Base-by-base conservation (phyloP, 2,888 invertebrate genomes). In the Archaeoteleia sp. region DNA sequence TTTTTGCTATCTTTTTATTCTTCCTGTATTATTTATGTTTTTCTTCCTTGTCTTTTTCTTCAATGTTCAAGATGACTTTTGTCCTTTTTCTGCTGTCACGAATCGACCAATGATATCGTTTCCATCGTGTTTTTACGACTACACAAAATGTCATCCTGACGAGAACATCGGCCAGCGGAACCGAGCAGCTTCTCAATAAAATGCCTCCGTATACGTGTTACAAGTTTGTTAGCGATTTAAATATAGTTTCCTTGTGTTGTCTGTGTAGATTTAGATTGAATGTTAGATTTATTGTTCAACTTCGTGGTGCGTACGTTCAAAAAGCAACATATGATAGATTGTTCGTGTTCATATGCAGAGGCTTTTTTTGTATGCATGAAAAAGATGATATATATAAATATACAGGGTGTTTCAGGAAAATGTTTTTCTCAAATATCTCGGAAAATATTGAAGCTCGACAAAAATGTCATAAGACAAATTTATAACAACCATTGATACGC, bases 101-200 rank as follows among this genome's bases (percentile, higher is more conserved):
- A 49, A 14, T 48, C 35, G 45, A 48, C 45, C 34, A 32, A 46
- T 46, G 30, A 39, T 46, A 45, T 15, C 9, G 35, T 55, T 29
- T 30, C n/a, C 35, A n/a, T 42, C 39, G 61, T 46, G 32, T 53
- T 53, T 45, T 34, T 15, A 54, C 42, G 48, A 40, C 39, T 13
- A 49, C 32, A 49, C 32, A n/a, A n/a, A n/a, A n/a, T 42, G 48
- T 42, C 35, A 49, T 51, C 43, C 40, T 49, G 20, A 20, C 15
- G 40, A 40, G 53, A 39, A 34, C 42, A 46, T 46, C 40, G 49
- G 45, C 53, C 55, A 72, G 65, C 70, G 67, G 70, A 71, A 34
- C 71, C 73, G 72, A 78, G 74, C 72, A 74, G 79, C 78, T 85
- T 85, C 84, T 84, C 84, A 85, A 84, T 85, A 85, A 85, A 84